Conservation (phyloP, 2,113 vertebrate species). For the Trematocara marginatum region DNA sequence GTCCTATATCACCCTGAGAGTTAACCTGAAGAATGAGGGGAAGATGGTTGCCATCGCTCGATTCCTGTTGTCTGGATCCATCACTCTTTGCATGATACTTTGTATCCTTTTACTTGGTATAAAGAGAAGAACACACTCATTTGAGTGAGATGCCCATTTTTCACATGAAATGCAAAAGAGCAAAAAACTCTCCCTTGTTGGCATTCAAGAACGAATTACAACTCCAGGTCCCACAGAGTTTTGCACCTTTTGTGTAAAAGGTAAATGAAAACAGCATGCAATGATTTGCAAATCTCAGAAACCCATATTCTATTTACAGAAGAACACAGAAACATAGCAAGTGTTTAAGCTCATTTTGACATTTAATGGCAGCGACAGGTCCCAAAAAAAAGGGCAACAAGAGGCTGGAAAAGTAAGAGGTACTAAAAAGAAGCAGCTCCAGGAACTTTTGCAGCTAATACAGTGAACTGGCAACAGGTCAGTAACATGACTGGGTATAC, state of each 20-base stretch:
- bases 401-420: not conserved
- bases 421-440: not conserved
- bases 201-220: not conserved
- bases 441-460: not conserved
- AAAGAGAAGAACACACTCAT: not conserved
- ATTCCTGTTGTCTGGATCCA: conserved; percentile 76
- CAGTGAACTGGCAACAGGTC: not conserved
- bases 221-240: not conserved
- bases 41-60: conserved; percentile 73
- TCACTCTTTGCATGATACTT: conserved; percentile 81
- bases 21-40: conserved; percentile 84
- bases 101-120: conserved; percentile 81
- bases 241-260: not conserved
- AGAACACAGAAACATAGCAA: not conserved
- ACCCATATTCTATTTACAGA: not conserved
- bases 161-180: not conserved
- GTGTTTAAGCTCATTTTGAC: not conserved
- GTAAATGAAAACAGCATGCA: not conserved
- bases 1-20: conserved; percentile 82
- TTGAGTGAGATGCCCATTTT: not conserved
- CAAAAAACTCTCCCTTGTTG: not conserved
- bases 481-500: not conserved
- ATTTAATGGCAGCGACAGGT: not conserved
- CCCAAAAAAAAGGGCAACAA: not conserved
- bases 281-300: not conserved